A percentile compares a stretch with the other conserved stretches of the same genome.
phyloP scores from a whole-genome alignment of 2,797 vertebrate species.

The Microcaecilia unicolor region DNA sequence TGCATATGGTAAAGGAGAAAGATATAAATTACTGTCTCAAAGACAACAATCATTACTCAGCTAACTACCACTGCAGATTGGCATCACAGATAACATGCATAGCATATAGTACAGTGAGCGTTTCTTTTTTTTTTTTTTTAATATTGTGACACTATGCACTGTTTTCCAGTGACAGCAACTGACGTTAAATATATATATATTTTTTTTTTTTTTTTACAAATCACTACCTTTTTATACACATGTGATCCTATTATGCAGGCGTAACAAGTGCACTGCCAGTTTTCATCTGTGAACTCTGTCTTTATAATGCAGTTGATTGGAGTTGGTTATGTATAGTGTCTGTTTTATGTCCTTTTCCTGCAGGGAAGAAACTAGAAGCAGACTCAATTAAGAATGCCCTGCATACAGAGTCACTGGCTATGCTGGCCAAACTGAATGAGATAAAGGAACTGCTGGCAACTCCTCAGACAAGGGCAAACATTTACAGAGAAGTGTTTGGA shows the following conservation, averaged over 20 bases:
- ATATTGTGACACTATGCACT: slow-evolving; percentile 19
- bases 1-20: slow-evolving; percentile 21
- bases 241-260: slow-evolving; percentile 10
- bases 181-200: slow-evolving; percentile 40
- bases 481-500: slow-evolving; percentile 55
- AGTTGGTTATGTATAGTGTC: slow-evolving; percentile 31
- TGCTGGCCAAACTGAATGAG: slow-evolving; percentile 52
- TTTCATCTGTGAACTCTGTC: slow-evolving; percentile 24
- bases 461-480: slow-evolving; percentile 53
- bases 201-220: slow-evolving; percentile 49
- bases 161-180: slow-evolving; percentile 43
- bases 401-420: slow-evolving; percentile 43
- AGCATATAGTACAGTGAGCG: slow-evolving; percentile 24
- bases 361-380: slow-evolving; percentile 56
- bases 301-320: slow-evolving; percentile 18
- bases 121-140: slow-evolving; percentile 31
- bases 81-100: slow-evolving; percentile 23
- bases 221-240: slow-evolving; percentile 44
- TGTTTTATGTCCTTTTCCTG: slow-evolving; percentile 47
- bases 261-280: slow-evolving; percentile 9
- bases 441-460: slow-evolving; percentile 61
- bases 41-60: slow-evolving; percentile 35
- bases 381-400: slow-evolving; percentile 54
- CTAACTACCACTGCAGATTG: slow-evolving; percentile 34
- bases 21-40: slow-evolving; percentile 24